Percentiles rank a stretch among this genome's conserved stretches.
phyloP scores from a whole-genome alignment of 2,888 invertebrate genomes.

The Drosophila acutilabella region DNA sequence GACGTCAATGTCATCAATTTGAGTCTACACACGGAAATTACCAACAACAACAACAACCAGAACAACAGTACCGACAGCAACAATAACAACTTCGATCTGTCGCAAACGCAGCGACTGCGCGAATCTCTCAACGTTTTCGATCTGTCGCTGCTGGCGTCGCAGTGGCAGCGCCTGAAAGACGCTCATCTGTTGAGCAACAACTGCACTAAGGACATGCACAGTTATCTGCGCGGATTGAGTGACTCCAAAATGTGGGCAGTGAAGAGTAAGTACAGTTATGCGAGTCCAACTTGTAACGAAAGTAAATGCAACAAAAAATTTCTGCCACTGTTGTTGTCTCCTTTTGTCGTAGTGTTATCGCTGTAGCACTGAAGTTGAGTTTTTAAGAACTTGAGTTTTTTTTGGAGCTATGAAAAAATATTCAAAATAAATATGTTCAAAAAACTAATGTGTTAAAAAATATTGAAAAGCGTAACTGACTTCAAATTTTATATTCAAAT shows the following conservation, averaged over 20 bases:
- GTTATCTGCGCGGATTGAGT: constrained; percentile 82
- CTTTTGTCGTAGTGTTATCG: not conserved
- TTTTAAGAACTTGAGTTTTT: not conserved
- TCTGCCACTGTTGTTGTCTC: not conserved
- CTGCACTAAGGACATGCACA: constrained; percentile 82
- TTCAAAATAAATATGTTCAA: no score
- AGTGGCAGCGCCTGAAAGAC: constrained; percentile 76
- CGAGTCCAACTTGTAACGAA: not conserved
- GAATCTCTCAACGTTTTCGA: constrained; percentile 84
- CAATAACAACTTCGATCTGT: constrained; percentile 63
- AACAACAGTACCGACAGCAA: not conserved
- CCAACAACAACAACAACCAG: constrained; percentile 1
- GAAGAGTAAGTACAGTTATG: constrained; percentile 83
- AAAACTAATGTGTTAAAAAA: no score
- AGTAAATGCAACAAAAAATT: not conserved
- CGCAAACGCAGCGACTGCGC: constrained; percentile 77
- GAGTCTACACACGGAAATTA: constrained; percentile 51
- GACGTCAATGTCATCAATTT: constrained; percentile 70
- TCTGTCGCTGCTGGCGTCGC: constrained; percentile 77
- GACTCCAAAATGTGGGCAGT: constrained; percentile 83
- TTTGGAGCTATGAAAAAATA: no score
- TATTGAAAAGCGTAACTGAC: no score
- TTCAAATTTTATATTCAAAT: no score
- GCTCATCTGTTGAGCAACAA: constrained; percentile 67
- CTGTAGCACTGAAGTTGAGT: no score